Evolutionary conservation across 2,888 invertebrate species (phyloP), one percentile per base, ranked within the genome.

Genomic region (Morpho achilles): DNA sequence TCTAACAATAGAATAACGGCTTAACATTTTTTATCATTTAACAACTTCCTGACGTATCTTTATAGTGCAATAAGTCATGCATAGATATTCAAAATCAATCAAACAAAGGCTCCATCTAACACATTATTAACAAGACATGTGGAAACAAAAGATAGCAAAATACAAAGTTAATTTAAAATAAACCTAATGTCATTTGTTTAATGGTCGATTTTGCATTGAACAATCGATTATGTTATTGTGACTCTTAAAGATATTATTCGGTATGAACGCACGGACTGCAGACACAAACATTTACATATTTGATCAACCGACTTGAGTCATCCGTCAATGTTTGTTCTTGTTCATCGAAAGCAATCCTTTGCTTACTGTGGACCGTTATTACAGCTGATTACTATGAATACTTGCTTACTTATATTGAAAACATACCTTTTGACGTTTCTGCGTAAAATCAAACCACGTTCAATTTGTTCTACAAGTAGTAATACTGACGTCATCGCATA

Each of bases 231-330:
- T 43, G 48, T 23, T 49, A 41, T 39, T 54, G 22, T 32, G 39
- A 16, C 22, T 50, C 39, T 51, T 32, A 55, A 49, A 39, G 61
- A 65, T 62, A 59, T 59, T 50, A 56, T 54, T 58, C 51, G 52
- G 45, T 62, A 56, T 58, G 55, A 53, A 59, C 56, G 57, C 56
- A 59, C 65, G 59, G 53, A 55, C 58, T 53, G 56, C 62, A 62
- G 61, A 65, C 60, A 65, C 60, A 66, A 64, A 64, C 64, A 62
- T 63, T 64, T 64, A 62, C 59, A 59, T 62, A 61, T 67, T 64
- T 63, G 62, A 64, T 63, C 62, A 64, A 64, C 59, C 55, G 56
- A 56, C 59, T 62, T 68, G 66, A 67, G 64, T 66, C 68, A 69
- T 63, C 56, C 47, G 56, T 59, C 59, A 52, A 61, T 58, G 57